Evolutionary conservation across 2,888 invertebrate species (phyloP).

Genomic region (Aspidapion aeneum): DNA sequence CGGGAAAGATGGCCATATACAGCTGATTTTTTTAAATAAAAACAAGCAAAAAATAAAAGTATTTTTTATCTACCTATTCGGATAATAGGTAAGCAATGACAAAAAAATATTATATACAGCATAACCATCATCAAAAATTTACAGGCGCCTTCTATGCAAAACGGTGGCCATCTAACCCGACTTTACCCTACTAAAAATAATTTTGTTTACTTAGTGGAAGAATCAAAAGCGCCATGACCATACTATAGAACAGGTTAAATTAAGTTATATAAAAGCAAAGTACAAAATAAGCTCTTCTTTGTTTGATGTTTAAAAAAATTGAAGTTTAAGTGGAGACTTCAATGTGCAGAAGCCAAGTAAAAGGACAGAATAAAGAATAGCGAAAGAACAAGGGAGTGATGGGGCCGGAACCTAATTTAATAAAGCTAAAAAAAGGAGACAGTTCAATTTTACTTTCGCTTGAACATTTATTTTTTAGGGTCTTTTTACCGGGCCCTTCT

Average conservation of each 20-base stretch:
- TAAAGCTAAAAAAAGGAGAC: slow-evolving; percentile 34
- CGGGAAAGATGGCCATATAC: too few species aligned
- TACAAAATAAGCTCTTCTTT: background rate
- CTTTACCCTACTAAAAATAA: background rate
- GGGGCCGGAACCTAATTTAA: slow-evolving; percentile 40
- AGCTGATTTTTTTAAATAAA: too few species aligned
- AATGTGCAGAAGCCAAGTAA: background rate
- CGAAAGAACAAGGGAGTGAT: slow-evolving; percentile 23
- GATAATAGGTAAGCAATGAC: too few species aligned
- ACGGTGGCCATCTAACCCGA: too few species aligned
- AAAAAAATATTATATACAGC: too few species aligned
- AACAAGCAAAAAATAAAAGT: too few species aligned
- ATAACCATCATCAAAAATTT: too few species aligned
- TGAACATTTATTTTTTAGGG: slow-evolving; percentile 28
- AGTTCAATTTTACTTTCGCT: slow-evolving; percentile 32
- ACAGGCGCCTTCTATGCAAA: too few species aligned
- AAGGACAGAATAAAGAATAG: background rate
- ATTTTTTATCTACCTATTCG: too few species aligned
- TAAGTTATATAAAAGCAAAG: background rate
- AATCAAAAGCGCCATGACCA: background rate
- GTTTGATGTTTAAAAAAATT: background rate
- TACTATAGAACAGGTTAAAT: too few species aligned
- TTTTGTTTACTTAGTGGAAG: background rate
- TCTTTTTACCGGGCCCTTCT: slow-evolving; percentile 13
- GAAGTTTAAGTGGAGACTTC: background rate